Evolutionary conservation across 2,888 invertebrate genomes (phyloP).

Genomic region (Panopea generosa): DNA sequence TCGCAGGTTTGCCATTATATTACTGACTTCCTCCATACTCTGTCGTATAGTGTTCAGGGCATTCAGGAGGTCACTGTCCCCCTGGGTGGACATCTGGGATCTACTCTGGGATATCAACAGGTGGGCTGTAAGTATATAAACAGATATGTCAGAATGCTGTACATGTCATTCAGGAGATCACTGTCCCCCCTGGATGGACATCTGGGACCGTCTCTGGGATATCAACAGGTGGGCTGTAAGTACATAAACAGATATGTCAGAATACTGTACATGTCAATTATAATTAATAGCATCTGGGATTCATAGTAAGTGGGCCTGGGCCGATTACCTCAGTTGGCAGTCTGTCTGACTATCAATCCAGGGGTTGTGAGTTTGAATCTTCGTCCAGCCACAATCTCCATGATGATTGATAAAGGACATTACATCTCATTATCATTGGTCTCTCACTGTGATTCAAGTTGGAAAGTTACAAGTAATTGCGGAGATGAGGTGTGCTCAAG

Average conservation of each 20-base stretch:
- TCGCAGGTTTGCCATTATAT: conserved; percentile 68
- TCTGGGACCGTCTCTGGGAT: conserved; percentile 35
- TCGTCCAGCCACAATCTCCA: no score
- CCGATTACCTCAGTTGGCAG: no score
- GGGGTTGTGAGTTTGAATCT: no score
- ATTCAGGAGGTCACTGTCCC: conserved; percentile 49
- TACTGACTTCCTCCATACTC: conserved; percentile 74
- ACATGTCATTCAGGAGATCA: conserved; percentile 48
- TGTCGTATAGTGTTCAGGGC: conserved; percentile 63
- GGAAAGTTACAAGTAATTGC: no score
- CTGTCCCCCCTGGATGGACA: conserved; percentile 37
- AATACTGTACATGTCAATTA: conserved; percentile 39
- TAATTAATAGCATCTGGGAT: neutral
- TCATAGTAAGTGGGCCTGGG: neutral
- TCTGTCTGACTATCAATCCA: no score
- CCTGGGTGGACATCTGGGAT: conserved; percentile 24
- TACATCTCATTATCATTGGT: no score
- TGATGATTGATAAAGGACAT: no score
- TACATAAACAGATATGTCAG: neutral
- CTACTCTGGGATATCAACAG: conserved; percentile 48
- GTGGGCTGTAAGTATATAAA: conserved; percentile 33
- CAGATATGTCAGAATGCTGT: conserved; percentile 14
- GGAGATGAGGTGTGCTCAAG: no score
- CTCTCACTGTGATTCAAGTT: no score
- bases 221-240: conserved; percentile 51